Base-by-base conservation (phyloP, 2,888 invertebrate genomes). In the Calephelis perditalis region DNA sequence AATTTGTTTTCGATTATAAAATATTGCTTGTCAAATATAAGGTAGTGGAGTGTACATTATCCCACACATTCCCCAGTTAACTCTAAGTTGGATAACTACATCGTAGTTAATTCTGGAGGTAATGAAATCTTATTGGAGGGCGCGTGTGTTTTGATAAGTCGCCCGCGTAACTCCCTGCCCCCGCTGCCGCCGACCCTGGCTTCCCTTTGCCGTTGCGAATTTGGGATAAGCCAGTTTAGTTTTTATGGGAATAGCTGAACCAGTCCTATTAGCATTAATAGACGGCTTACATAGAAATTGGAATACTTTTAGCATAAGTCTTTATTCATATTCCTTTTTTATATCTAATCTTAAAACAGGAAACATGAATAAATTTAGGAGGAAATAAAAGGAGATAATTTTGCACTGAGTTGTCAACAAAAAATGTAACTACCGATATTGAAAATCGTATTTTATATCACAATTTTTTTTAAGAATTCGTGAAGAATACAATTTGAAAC, bases 91-190 rank as follows among this genome's bases (percentile, higher is more conserved):
- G 56, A 56, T 46, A 56, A 62, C 59, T 59, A 44, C 55, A 52
- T 43, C 43, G 56, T 26, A 62, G 37, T 58, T 64, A 59, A 64
- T 64, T 60, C 40, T 37, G 49, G 43, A 54, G 45, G 58, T 63
- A 64, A 64, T 62, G 40, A 62, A 62, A 64, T 60, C 56, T 57
- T 57, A 57, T 45, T 54, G 45, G 47, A 59, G 61, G 57, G 49
- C 15, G 59, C 49, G 64, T 56, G 55, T 54, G 37, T 47, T 60
- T 57, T 46, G 60, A 62, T 64, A 60, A 58, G 62, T 55, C 15
- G 45, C 11, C 36, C 54, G n/a, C 54, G 7, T 54, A 36, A 54
- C 35, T 35, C 35, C 26, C 52, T 11, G 9, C 36, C 7, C 52
- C 7, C 52, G 11, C 35, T 3, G 35, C 36, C 7, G 8, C 26